These are phyloP conservation scores for Mastacembelus armatus DNA, from an alignment of 2,797 vertebrate species.

Conservation along the genomic window DNA sequence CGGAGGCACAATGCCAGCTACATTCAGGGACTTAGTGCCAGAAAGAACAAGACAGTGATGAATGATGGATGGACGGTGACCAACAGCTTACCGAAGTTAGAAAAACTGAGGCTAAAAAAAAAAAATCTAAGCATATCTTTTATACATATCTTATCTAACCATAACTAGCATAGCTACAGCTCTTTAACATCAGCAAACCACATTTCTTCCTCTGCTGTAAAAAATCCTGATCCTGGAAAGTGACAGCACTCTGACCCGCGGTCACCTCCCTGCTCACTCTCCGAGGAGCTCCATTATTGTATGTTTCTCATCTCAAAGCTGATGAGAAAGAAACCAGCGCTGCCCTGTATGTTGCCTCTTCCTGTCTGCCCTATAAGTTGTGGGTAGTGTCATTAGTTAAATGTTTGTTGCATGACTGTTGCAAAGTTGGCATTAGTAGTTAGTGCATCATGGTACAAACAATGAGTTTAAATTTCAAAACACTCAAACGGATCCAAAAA, in stretches of 20 bases:
- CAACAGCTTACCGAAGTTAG: constrained; percentile 28
- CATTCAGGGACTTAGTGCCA: constrained; percentile 28
- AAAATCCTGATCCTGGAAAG: constrained; percentile 35
- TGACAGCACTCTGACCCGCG: constrained; percentile 62
- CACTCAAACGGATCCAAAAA: no score
- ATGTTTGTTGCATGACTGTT: constrained; percentile 7
- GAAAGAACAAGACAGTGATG: constrained; percentile 36
- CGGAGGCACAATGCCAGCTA: constrained; percentile 23
- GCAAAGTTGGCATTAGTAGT: constrained; percentile 4
- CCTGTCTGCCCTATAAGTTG: constrained; percentile 19
- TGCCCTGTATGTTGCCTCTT: constrained; percentile 44
- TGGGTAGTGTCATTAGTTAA: constrained; percentile 20
- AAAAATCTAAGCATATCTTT: constrained; percentile 21
- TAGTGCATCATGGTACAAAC: no score
- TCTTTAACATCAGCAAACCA: constrained; percentile 56
- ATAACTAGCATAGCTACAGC: no score
- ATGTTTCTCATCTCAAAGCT: constrained; percentile 43
- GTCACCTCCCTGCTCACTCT: constrained; percentile 57
- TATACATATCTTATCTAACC: no score
- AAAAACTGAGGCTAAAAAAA: constrained; percentile 38
- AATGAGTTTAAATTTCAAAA: no score
- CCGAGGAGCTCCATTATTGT: constrained; percentile 31
- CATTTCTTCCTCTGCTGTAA: constrained; percentile 30
- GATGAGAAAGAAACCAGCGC: constrained; percentile 37
- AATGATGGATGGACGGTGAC: constrained; percentile 21